Conservation (phyloP, 2,797 vertebrate genomes). For the Gambelia wislizenii region DNA sequence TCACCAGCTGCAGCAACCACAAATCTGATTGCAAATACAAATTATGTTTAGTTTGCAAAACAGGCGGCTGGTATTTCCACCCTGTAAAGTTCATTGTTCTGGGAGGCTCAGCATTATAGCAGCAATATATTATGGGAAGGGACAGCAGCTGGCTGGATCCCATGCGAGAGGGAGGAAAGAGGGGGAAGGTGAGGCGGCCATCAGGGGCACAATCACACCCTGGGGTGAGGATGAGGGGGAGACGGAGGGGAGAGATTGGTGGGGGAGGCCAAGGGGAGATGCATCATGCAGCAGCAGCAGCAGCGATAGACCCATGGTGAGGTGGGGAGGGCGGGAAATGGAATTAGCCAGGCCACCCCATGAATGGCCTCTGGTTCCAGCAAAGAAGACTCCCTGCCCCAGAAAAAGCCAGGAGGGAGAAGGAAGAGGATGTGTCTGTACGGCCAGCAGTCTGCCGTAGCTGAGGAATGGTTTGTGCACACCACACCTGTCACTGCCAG, state of each 20-base stretch:
- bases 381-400: no score
- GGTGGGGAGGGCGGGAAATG: no score
- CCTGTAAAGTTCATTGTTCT: constrained; percentile 73
- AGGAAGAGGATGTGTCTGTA: no score
- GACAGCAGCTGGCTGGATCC: constrained; percentile 55
- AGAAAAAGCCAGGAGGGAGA: no score
- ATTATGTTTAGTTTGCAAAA: constrained; percentile 74
- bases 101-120: constrained; percentile 50
- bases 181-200: accelerated
- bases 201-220: not conserved
- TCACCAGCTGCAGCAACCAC: constrained; percentile 21
- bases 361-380: no score
- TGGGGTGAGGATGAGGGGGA: not conserved
- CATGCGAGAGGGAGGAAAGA: constrained; percentile 51
- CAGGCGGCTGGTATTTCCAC: constrained; percentile 64
- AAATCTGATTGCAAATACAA: constrained; percentile 59
- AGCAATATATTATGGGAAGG: constrained; percentile 36
- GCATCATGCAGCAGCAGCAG: no score
- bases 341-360: no score
- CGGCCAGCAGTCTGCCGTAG: no score
- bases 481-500: no score
- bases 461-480: no score
- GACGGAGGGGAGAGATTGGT: not conserved
- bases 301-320: no score
- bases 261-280: no score